Evolutionary conservation across 1,140 invertebrate species (phyloP), one percentile per base, ranked within the genome.

Genomic region (Sminthurides bifidus): DNA sequence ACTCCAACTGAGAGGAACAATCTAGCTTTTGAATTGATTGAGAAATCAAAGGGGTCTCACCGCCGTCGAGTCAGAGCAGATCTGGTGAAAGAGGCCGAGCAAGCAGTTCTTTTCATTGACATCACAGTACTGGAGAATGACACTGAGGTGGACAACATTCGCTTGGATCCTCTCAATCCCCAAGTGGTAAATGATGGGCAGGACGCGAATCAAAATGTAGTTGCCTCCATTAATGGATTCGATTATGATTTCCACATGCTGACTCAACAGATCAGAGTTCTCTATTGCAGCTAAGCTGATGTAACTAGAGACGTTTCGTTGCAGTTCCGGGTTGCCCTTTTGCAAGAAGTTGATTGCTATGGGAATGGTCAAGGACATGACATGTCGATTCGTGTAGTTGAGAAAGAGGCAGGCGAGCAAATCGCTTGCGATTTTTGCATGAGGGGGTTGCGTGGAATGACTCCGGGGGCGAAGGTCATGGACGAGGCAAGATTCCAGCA

Each of bases 361-460:
- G 3, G 91, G 90, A 54, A 94, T 74, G 15, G 88, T 85, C 27
- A 87, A 71, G 68, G 84, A 82, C 89, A 94, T 94, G 19, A 94
- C 83, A 63, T 79, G 78, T 67, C 83, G 82, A 68, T 92, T 92
- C 67, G 79, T 81, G 72, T 92, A 92, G 71, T 92, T 87, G 80
- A 92, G 74, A 73, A 95, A 93, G 69, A 95, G 83, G 73, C 88
- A 92, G 48, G 88, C 90, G 65, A 94, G 84, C 46, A 94, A 80
- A 75, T 94, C 92, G 43, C 86, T 87, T 6, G 88, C 88, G 66
- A 95, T 93, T 76, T 94, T 94, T 19, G 89, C 88, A 79, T 94
- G 90, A 5, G 91, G 89, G 12, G 90, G 87, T 73, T 93, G 89
- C 67, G 87, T 83, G 73, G 88, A 84, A 41, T 76, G 72, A 40